A percentile compares a stretch with the other conserved stretches of the same genome.
Evolutionary conservation across 1,140 invertebrate genomes (phyloP).

Genomic region (Drosophila pseudoananassae): DNA sequence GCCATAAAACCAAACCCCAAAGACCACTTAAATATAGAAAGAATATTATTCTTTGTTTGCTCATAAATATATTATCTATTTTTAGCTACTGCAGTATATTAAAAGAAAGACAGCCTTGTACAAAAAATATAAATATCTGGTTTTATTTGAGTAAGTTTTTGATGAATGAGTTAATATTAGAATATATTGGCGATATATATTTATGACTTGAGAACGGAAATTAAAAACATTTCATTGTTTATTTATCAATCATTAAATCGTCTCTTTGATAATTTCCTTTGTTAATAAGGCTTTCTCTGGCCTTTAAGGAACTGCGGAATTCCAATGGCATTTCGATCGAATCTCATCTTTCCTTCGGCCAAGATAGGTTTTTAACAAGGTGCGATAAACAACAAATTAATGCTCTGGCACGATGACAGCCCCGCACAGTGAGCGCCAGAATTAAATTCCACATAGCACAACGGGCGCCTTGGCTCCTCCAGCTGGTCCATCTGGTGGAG

Average conservation of each 20-base stretch:
- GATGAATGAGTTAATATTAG: no score
- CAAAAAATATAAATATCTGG: neutral
- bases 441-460: constrained; percentile 54
- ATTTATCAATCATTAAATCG: neutral
- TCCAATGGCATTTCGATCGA: constrained; percentile 18
- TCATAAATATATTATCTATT: constrained; percentile 52
- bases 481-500: neutral
- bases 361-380: constrained; percentile 77
- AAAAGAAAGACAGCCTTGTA: constrained; percentile 1
- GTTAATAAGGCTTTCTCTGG: neutral
- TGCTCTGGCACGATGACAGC: constrained; percentile 71
- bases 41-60: constrained; percentile 21
- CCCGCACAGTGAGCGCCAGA: constrained; percentile 39
- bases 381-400: constrained; percentile 81
- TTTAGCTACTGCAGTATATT: constrained; percentile 41
- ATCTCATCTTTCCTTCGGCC: constrained; percentile 19
- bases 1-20: constrained; percentile 42
- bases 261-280: neutral
- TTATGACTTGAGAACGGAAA: no score
- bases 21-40: constrained; percentile 30
- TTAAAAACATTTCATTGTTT: neutral
- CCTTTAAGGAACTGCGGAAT: constrained; percentile 46
- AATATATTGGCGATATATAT: neutral
- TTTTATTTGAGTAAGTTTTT: neutral
- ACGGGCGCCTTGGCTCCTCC: constrained; percentile 45